Base-by-base conservation (phyloP, 2,113 vertebrate species). In the Bufo gargarizans region DNA sequence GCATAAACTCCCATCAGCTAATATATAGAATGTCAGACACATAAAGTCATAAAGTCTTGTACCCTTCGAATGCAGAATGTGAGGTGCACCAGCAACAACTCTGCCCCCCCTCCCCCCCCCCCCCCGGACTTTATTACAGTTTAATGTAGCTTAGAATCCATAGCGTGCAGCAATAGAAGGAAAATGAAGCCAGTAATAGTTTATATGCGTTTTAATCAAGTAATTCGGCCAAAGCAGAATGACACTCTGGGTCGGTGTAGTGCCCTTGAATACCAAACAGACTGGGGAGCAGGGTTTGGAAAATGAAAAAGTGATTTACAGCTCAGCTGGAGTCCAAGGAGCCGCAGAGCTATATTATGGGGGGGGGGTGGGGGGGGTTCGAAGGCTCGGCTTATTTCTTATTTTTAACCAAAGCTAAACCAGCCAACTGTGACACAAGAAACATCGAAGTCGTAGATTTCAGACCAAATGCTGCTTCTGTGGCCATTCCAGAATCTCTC, bases 171-270 rank as follows among this genome's bases (percentile, higher is more conserved):
- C 92, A 87, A 90, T 14, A 0, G 92, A 90, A 89, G 90, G 91
- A 93, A 91, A 93, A 90, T 86, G 90, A 93, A 94, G 92, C 92
- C 88, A 93, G 90, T 93, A 94, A 95, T 94, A 89, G 93, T 93
- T 94, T 94, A 94, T 95, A 94, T 93, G 94, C 93, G 92, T 95
- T 95, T 94, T 95, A 95, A 95, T 95, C 94, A 95, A 95, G 94
- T 93, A 93, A 94, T 93, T 94, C 91, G 4, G 91, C 88, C 92
- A 91, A 77, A 93, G 93, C 92, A n/a, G 91, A 94, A 93, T 93
- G 93, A 91, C 12, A 86, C 91, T 47, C 87, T 85, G 89, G 90
- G 87, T 89, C 89, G 92, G 92, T 91, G 67, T n/a, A 86, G 92
- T 49, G 91, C 89, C 93, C 90, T 89, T 92, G 94, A 95, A 95